Evolutionary conservation across 2,113 vertebrate genomes (phyloP), one percentile per base, ranked within the genome.

Genomic region (Trinectes maculatus): DNA sequence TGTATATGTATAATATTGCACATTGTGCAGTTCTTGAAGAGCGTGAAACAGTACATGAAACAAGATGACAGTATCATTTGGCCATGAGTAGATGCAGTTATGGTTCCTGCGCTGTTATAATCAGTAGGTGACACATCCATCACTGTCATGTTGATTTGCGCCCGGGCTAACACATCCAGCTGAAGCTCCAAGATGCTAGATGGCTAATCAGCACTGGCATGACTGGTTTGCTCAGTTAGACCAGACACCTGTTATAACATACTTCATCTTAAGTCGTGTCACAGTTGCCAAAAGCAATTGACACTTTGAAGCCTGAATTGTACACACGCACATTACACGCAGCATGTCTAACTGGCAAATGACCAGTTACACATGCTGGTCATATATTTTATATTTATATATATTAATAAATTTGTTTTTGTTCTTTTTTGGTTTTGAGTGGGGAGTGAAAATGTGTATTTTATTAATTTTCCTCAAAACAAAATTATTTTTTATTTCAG

Each of bases 161-260:
- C 52, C 10, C 31, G 1, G 1, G 60, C 65, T 54, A 59, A 53
- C 29, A n/a, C 37, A 29, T 43, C 39, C 25, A 55, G 72, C 22
- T 24, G 40, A 34, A 28, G 52, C 34, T 44, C 62, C 47, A 28
- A 15, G 3, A 40, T 22, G 43, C 37, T 42, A 56, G 12, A 59
- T 24, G 25, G 13, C 42, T 78, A 75, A 81, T 71, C 61, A 11
- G 55, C 67, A 34, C 26, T 58, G 53, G 62, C 71, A 58, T 29
- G 49, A 29, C 33, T 19, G 64, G 33, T 67, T 71, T 72, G 59
- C 58, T 44, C 34, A 44, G 24, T 74, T 49, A 61, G 29, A 25
- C 69, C 44, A 22, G 40, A 70, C 64, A 21, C 2, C 25, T 22
- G 34, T 65, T 62, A 24, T 15, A 28, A 25, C 28, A 22, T 24